Conservation (phyloP, 2,888 invertebrate genomes). For the Drosophila melanocephala region DNA sequence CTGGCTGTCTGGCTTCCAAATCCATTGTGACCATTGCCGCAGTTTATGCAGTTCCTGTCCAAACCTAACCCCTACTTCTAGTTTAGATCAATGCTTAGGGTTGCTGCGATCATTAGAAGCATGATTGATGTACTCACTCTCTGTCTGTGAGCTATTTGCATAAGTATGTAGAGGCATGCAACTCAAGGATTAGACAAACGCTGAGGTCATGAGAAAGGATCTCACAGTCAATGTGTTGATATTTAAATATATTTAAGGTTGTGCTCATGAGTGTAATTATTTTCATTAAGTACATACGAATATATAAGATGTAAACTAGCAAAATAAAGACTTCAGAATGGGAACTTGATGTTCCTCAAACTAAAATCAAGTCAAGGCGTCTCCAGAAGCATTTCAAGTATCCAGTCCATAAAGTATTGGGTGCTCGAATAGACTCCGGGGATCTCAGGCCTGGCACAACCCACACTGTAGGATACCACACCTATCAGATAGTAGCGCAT, state of each 20-base stretch:
- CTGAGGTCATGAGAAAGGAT: slow-evolving; percentile 56
- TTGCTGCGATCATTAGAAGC: slow-evolving; percentile 59
- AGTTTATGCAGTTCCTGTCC: slow-evolving; percentile 72
- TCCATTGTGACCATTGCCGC: slow-evolving; percentile 28
- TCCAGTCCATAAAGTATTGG: slow-evolving; percentile 88
- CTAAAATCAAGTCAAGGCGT: slow-evolving; percentile 44
- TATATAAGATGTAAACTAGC: not conserved
- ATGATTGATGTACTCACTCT: slow-evolving; percentile 68
- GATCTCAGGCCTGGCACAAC: slow-evolving; percentile 88
- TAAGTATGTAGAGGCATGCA: slow-evolving; percentile 41
- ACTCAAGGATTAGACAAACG: slow-evolving; percentile 49
- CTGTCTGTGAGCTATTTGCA: slow-evolving; percentile 60
- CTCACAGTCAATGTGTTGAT: slow-evolving; percentile 33
- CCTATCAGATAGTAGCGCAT: slow-evolving; percentile 87
- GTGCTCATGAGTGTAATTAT: slow-evolving; percentile 12
- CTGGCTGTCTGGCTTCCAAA: slow-evolving; percentile 14
- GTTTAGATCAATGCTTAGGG: slow-evolving; percentile 19
- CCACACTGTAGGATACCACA: slow-evolving; percentile 89
- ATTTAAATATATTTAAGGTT: slow-evolving; percentile 20
- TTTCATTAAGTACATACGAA: slow-evolving; percentile 21
- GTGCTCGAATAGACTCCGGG: slow-evolving; percentile 89
- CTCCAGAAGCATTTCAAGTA: slow-evolving; percentile 84
- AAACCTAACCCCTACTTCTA: not conserved
- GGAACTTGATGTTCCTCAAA: not conserved
- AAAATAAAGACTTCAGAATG: slow-evolving; percentile 1